Evolutionary conservation across 2,888 invertebrate species (phyloP).

Genomic region (Temnothorax unifasciatus): DNA sequence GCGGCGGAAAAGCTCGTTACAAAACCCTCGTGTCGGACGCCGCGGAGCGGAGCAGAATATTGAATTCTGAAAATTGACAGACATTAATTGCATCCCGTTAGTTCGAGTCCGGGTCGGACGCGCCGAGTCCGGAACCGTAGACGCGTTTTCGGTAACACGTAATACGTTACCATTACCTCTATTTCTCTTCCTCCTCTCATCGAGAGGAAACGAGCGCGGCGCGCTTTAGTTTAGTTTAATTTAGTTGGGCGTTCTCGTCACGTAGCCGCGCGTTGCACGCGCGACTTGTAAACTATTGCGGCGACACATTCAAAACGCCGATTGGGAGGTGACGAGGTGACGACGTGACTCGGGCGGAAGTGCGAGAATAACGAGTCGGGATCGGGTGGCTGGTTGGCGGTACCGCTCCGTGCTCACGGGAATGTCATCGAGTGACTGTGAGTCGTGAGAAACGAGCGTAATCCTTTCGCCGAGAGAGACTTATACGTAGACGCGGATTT

Average conservation of each 20-base stretch:
- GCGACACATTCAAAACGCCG: constrained; percentile 43
- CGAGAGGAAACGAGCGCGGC: constrained; percentile 4
- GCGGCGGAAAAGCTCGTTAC: constrained; percentile 26
- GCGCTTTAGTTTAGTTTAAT: constrained; percentile 55
- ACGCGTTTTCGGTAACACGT: constrained; percentile 52
- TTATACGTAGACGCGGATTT: constrained; percentile 17
- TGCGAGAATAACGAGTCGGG: constrained; percentile 23
- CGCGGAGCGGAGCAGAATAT: constrained; percentile 38
- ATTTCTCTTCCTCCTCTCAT: constrained; percentile 5
- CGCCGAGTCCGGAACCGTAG: constrained; percentile 23
- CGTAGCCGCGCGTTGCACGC: constrained; percentile 30
- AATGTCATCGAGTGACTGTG: constrained; percentile 34
- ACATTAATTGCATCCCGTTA: constrained; percentile 57
- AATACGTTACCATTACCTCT: constrained; percentile 33
- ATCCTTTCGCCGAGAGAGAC: constrained; percentile 27
- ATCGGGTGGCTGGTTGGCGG: not conserved
- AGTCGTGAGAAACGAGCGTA: constrained; percentile 26
- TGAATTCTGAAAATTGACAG: constrained; percentile 58
- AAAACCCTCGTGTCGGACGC: constrained; percentile 35
- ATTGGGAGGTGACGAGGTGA: constrained; percentile 8
- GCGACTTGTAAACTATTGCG: constrained; percentile 30
- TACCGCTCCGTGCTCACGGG: not conserved
- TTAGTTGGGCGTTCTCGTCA: constrained; percentile 56
- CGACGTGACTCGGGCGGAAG: not conserved
- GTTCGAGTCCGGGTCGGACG: constrained; percentile 49